Percentiles rank a stretch among this genome's conserved stretches.
These are phyloP conservation scores for Chalcis sispes DNA, from an alignment of 2,888 invertebrate species.

Conservation along the genomic window DNA sequence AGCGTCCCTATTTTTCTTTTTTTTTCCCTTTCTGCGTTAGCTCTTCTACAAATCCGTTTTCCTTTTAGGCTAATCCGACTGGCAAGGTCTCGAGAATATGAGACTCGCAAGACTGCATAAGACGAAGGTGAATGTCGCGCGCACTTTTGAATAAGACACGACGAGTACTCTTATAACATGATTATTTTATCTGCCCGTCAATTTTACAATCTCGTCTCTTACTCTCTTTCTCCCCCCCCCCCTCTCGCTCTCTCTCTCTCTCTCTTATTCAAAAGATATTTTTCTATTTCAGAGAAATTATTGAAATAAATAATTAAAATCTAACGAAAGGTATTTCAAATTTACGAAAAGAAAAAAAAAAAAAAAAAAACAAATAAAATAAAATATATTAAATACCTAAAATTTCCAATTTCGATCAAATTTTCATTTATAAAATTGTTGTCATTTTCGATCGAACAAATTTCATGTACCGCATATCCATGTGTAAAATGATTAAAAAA, in stretches of 20 bases:
- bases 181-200: not conserved
- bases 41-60: constrained; percentile 52
- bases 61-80: constrained; percentile 50
- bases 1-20: not conserved
- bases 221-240: not conserved
- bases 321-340: no score
- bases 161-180: not conserved
- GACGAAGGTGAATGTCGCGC: not conserved
- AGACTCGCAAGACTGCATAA: constrained; percentile 7
- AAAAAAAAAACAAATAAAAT: no score
- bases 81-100: constrained; percentile 14
- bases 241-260: not conserved
- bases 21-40: constrained; percentile 10
- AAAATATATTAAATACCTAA: no score
- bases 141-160: constrained; percentile 26
- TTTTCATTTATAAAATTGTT: no score
- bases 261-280: not conserved
- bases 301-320: no score
- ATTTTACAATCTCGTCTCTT: not conserved
- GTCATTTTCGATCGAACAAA: no score
- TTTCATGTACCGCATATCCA: no score
- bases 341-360: no score
- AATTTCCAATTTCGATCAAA: no score
- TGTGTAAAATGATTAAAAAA: no score
- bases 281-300: no score